These are phyloP conservation scores for Hypomecis punctinalis DNA, from an alignment of 2,888 invertebrate genomes.

Conservation along the genomic window DNA sequence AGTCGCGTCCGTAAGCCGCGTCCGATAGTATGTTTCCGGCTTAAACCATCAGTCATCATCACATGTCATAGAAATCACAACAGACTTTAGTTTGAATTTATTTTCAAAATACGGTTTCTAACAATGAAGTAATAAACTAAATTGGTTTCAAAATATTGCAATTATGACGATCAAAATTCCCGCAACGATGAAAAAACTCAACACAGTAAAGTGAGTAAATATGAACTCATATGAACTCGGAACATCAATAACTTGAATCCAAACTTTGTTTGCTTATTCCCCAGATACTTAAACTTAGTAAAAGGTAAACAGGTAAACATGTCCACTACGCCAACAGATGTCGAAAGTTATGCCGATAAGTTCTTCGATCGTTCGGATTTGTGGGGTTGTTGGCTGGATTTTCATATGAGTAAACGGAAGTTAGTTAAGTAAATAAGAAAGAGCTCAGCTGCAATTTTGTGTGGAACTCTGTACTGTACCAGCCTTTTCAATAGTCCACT, in stretches of 20 bases:
- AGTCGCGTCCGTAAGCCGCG: too few relatives aligned
- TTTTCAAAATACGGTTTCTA: slow-evolving; percentile 1
- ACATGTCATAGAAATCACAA: background rate
- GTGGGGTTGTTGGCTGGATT: slow-evolving; percentile 23
- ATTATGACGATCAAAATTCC: slow-evolving; percentile 66
- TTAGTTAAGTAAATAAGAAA: slow-evolving; percentile 35
- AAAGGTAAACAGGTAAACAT: slow-evolving; percentile 39
- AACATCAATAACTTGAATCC: slow-evolving; percentile 22
- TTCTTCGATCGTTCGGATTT: slow-evolving; percentile 27
- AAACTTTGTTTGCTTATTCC: slow-evolving; percentile 29
- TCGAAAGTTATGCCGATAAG: slow-evolving; percentile 33
- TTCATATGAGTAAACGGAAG: slow-evolving; percentile 13
- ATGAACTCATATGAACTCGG: slow-evolving; percentile 6
- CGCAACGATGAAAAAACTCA: slow-evolving; percentile 59
- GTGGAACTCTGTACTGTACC: slow-evolving; percentile 3
- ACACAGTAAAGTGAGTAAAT: slow-evolving; percentile 53
- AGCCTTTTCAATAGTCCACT: too few relatives aligned
- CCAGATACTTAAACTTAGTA: slow-evolving; percentile 28
- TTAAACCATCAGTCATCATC: background rate
- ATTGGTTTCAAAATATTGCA: slow-evolving; percentile 32
- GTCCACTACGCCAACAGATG: slow-evolving; percentile 29
- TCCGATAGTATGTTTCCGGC: too few relatives aligned
- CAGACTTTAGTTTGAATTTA: background rate
- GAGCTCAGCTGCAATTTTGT: background rate
- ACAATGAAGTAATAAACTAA: too few relatives aligned